Evolutionary conservation across 2,797 vertebrate genomes (phyloP).

Genomic region (Propithecus perrieri): DNA sequence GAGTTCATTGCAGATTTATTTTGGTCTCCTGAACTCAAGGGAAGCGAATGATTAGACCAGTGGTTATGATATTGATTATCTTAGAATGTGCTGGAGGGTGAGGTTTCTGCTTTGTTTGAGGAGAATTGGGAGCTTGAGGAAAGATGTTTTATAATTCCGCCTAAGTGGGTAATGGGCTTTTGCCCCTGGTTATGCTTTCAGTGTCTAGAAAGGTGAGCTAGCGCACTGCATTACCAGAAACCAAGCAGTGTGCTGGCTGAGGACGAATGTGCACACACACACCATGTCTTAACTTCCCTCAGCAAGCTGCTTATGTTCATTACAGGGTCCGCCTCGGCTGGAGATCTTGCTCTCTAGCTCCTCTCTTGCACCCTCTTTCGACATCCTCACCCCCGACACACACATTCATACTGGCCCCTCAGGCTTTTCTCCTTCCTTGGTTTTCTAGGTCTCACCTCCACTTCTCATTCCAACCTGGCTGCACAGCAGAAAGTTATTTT

Average conservation of each 20-base stretch:
- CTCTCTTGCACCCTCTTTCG: neutral
- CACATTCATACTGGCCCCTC: neutral
- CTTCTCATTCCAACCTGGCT: neutral
- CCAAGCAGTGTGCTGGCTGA: neutral
- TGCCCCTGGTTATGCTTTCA: neutral
- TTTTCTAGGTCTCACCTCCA: neutral
- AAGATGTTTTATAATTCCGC: neutral
- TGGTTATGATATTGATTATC: neutral
- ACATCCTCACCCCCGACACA: neutral
- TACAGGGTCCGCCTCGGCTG: neutral
- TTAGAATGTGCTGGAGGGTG: neutral
- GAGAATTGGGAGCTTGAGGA: neutral
- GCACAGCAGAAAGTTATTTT: neutral
- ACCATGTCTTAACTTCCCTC: neutral
- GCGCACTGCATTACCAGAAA: neutral
- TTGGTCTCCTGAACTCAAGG: slow-evolving; percentile 10
- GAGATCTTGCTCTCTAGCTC: neutral
- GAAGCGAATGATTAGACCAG: neutral
- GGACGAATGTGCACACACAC: neutral
- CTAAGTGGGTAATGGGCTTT: neutral
- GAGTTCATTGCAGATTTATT: neutral
- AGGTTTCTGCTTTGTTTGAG: neutral
- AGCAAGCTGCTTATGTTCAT: neutral
- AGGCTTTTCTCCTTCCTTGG: neutral
- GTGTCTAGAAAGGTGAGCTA: neutral